A percentile compares a stretch with the other conserved stretches of the same genome.
Evolutionary conservation across 2,113 vertebrate species (phyloP).

Genomic region (Mustelus asterias): DNA sequence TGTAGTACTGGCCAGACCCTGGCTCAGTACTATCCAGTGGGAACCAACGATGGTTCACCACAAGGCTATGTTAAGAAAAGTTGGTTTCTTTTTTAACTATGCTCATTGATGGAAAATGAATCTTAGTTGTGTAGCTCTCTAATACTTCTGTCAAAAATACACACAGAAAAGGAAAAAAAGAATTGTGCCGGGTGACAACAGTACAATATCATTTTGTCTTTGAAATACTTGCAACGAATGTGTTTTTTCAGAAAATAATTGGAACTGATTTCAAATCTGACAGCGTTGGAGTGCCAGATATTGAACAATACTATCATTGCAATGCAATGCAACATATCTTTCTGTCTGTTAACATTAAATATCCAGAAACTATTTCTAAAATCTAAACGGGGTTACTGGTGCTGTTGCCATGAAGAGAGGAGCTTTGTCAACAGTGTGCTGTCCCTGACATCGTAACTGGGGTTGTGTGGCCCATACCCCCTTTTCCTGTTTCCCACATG

Average conservation of each 20-base stretch:
- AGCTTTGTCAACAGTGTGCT: too few species aligned
- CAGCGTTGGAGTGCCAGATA: slow-evolving; percentile 2
- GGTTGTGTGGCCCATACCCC: too few species aligned
- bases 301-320: not conserved
- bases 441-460: too few species aligned
- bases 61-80: not conserved
- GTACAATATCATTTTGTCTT: not conserved
- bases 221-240: not conserved
- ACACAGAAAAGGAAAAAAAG: not conserved
- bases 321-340: not conserved
- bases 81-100: not conserved
- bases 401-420: not conserved
- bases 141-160: not conserved
- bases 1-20: too few species aligned
- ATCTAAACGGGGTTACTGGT: not conserved
- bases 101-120: not conserved
- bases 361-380: not conserved
- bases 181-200: not conserved
- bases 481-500: too few species aligned
- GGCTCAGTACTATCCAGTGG: too few species aligned
- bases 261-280: slow-evolving; percentile 14
- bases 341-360: not conserved
- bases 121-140: not conserved
- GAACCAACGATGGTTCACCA: too few species aligned
- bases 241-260: slow-evolving; percentile 15